Conservation (phyloP, 2,113 vertebrate genomes). For the Pluvialis apricaria region DNA sequence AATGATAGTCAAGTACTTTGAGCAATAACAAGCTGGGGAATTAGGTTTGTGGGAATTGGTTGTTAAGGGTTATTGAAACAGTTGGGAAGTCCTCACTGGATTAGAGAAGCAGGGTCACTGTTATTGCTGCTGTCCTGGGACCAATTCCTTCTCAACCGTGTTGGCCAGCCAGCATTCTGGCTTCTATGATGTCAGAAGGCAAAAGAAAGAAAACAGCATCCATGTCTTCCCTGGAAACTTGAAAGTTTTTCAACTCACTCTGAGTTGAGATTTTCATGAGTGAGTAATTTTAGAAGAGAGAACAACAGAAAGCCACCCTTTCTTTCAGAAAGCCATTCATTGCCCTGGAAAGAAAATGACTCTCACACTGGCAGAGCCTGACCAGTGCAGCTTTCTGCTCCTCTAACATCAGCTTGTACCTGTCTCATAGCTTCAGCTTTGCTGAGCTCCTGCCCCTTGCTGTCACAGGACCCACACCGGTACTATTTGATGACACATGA, state of each 20-base stretch:
- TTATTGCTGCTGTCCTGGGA: neutral
- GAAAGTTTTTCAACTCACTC: neutral
- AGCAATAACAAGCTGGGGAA: neutral
- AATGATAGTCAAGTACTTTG: neutral
- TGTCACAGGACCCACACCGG: too few species aligned
- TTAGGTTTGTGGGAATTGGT: neutral
- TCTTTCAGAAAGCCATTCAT: too few species aligned
- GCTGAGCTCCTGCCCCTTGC: neutral
- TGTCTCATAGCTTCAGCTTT: neutral
- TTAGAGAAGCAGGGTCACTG: neutral
- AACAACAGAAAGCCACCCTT: neutral
- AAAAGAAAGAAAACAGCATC: neutral
- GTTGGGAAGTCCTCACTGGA: neutral
- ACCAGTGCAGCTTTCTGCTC: neutral
- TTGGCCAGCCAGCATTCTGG: neutral
- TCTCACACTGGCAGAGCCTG: neutral
- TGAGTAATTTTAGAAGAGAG: neutral
- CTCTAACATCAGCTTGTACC: neutral
- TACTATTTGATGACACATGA: neutral
- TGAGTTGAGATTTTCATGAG: neutral
- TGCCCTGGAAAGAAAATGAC: neutral
- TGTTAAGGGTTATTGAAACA: neutral
- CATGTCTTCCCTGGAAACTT: neutral
- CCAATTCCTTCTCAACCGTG: neutral
- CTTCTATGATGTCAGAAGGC: neutral